phyloP scores from a whole-genome alignment of 2,797 vertebrate genomes.

The Lutjanus campechanus region DNA sequence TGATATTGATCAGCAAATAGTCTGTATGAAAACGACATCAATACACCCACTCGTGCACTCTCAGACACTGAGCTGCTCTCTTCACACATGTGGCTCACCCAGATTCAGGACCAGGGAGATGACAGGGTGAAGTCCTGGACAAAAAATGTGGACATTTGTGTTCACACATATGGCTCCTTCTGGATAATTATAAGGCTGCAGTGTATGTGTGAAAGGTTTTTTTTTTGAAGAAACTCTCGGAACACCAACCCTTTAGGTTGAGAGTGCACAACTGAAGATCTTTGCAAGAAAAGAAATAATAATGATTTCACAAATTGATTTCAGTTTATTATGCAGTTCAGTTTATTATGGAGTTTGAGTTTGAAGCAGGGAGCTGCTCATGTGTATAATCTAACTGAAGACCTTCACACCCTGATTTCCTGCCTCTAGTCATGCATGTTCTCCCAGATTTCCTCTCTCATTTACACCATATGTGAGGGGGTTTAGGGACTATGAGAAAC shows the following conservation, averaged over 20 bases:
- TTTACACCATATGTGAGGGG: constrained; percentile 66
- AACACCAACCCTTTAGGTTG: not conserved
- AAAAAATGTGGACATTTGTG: too few species aligned
- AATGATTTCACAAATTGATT: constrained; percentile 1
- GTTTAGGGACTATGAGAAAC: constrained; percentile 46
- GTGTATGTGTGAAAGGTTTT: not conserved
- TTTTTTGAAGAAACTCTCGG: too few species aligned
- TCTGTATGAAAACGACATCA: too few species aligned
- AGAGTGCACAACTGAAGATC: not conserved
- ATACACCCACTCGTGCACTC: too few species aligned
- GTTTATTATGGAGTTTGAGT: not conserved
- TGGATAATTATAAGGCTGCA: not conserved
- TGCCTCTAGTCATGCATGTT: constrained; percentile 10
- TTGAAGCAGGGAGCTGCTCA: constrained; percentile 7
- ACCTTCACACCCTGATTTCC: constrained; percentile 2
- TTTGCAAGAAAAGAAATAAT: not conserved
- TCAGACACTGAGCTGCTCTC: too few species aligned
- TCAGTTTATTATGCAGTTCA: not conserved
- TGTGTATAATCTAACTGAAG: not conserved
- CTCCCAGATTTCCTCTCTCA: constrained; percentile 30
- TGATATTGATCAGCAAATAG: too few species aligned
- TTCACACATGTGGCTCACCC: too few species aligned
- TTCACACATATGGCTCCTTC: too few species aligned
- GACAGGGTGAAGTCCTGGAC: too few species aligned
- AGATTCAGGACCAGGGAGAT: too few species aligned